Percentiles rank a stretch among this genome's conserved stretches.
phyloP scores from a whole-genome alignment of 2,113 vertebrate species.

The Xiphorhynchus elegans region DNA sequence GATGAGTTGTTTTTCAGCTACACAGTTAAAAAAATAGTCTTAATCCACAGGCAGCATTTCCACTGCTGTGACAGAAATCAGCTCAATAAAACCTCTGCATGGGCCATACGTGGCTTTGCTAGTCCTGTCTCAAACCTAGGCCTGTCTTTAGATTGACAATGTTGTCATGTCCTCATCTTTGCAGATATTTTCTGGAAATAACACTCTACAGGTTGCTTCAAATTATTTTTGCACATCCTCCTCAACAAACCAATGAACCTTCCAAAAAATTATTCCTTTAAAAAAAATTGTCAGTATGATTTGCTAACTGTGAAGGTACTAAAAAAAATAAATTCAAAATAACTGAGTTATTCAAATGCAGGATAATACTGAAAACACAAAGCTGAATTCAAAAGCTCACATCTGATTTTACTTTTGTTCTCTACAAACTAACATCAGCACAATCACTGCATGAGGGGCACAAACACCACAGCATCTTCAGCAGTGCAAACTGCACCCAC shows the following conservation, averaged over 20 bases:
- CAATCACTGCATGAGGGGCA: not conserved
- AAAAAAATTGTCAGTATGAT: not conserved
- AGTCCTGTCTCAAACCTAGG: not conserved
- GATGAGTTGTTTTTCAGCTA: not conserved
- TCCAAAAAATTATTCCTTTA: rapidly evolving
- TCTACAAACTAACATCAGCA: not conserved
- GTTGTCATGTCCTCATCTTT: not conserved
- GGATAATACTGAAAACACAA: not conserved
- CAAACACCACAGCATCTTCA: not conserved
- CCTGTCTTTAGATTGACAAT: not conserved
- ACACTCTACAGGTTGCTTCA: not conserved
- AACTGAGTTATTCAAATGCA: not conserved
- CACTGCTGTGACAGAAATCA: not conserved
- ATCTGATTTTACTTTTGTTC: slow-evolving; percentile 3
- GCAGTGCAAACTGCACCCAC: not conserved
- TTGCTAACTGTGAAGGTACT: not conserved
- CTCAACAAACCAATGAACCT: not conserved
- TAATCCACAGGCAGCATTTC: not conserved
- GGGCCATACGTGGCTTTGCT: not conserved
- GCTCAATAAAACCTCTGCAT: not conserved
- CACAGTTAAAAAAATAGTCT: not conserved
- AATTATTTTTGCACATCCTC: not conserved
- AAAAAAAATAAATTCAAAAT: not conserved
- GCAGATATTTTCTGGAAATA: not conserved
- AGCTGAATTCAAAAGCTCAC: not conserved